Evolutionary conservation across 2,888 invertebrate genomes (phyloP).

Genomic region (Seira ritae): DNA sequence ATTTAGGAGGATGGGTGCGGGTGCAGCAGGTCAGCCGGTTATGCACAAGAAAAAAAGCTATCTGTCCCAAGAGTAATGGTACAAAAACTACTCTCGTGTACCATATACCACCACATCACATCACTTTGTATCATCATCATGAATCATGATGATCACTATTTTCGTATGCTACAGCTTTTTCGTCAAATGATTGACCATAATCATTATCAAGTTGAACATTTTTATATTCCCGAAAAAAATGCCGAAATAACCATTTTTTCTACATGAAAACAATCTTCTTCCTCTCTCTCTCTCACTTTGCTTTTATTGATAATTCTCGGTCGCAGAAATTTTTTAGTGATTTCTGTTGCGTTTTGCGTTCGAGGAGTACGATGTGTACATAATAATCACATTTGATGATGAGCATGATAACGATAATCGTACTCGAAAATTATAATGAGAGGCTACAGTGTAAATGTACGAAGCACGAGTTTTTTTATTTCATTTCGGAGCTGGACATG

Average conservation of each 20-base stretch:
- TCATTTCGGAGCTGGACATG: neutral
- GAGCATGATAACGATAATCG: conserved; percentile 34
- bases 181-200: conserved; percentile 30
- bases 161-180: neutral
- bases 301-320: conserved; percentile 55
- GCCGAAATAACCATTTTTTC: conserved; percentile 34
- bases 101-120: too few relatives aligned
- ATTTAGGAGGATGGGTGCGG: conserved; percentile 38
- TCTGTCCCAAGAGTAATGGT: too few relatives aligned
- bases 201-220: conserved; percentile 50
- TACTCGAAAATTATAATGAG: conserved; percentile 44
- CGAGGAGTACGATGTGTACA: neutral
- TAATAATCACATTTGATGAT: neutral
- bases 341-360: neutral
- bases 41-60: too few relatives aligned
- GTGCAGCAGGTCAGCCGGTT: conserved; percentile 60
- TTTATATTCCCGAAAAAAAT: conserved; percentile 26
- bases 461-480: conserved; percentile 50
- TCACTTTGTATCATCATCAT: neutral
- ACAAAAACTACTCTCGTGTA: too few relatives aligned
- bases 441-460: conserved; percentile 41
- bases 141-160: neutral
- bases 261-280: conserved; percentile 4
- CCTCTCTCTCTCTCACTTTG: conserved; percentile 2
- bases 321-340: neutral